phyloP scores from a whole-genome alignment of 2,113 vertebrate genomes.

The Passer montanus region DNA sequence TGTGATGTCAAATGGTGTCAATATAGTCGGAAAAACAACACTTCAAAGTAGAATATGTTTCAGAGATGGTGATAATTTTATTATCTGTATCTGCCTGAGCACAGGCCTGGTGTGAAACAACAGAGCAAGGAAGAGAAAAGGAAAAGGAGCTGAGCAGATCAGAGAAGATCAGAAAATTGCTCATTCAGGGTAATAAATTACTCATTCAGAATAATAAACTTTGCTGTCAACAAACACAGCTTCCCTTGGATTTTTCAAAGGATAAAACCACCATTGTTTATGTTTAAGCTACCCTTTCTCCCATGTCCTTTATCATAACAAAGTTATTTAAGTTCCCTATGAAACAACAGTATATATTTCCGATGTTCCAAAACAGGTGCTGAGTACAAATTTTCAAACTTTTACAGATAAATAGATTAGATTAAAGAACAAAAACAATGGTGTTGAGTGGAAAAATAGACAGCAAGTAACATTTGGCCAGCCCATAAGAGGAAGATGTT shows the following conservation, averaged over 20 bases:
- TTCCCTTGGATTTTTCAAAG: background rate
- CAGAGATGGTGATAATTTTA: background rate
- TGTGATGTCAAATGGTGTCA: background rate
- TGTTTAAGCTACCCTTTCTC: slow-evolving; percentile 29
- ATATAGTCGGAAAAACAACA: background rate
- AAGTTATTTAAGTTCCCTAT: background rate
- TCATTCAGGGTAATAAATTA: background rate
- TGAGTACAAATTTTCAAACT: slow-evolving; percentile 39
- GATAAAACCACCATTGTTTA: slow-evolving; percentile 19
- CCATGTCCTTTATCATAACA: slow-evolving; percentile 53
- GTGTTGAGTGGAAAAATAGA: slow-evolving; percentile 23
- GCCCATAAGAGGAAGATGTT: background rate
- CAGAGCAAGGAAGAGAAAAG: background rate
- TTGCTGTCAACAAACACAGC: background rate
- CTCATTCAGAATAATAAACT: background rate
- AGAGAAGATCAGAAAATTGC: background rate
- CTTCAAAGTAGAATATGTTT: background rate
- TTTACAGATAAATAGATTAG: slow-evolving; percentile 50
- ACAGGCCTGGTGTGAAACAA: background rate
- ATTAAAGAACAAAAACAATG: slow-evolving; percentile 31
- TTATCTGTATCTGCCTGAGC: background rate
- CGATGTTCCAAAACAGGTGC: background rate
- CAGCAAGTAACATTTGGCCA: background rate
- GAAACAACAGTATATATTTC: background rate
- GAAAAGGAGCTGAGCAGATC: background rate